phyloP scores from a whole-genome alignment of 2,888 invertebrate genomes.

The Trichopoda pennipes region DNA sequence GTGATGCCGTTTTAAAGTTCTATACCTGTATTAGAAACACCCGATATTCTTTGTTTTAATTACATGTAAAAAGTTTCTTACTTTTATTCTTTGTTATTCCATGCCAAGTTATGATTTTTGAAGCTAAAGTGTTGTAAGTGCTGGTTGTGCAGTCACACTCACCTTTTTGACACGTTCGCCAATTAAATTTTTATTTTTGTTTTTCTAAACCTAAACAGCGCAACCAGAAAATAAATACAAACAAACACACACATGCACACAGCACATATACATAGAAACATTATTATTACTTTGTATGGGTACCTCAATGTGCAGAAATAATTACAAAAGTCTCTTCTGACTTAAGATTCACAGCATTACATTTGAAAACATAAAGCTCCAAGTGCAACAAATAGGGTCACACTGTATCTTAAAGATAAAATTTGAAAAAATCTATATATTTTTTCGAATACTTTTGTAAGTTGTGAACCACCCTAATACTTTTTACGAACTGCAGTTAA shows the following conservation, averaged over 20 bases:
- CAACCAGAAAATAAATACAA: background rate
- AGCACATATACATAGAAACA: background rate
- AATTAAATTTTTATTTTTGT: constrained; percentile 64
- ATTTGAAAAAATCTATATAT: background rate
- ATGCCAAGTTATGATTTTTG: constrained; percentile 5
- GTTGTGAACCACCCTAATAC: background rate
- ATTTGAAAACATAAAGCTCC: background rate
- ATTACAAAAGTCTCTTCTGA: constrained; percentile 19
- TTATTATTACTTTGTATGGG: constrained; percentile 6
- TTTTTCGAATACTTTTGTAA: background rate
- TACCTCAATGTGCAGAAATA: background rate
- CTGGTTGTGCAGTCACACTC: constrained; percentile 26
- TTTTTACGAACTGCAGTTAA: constrained; percentile 34
- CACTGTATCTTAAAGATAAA: background rate
- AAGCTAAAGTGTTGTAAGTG: constrained; percentile 37
- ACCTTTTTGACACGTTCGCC: constrained; percentile 63
- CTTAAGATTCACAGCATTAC: no score
- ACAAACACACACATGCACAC: background rate
- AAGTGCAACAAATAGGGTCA: background rate
- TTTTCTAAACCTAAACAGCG: constrained; percentile 31
- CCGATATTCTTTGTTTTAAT: no score
- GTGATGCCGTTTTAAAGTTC: no score
- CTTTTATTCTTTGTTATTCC: constrained; percentile 18
- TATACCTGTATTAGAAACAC: no score
- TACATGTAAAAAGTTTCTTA: constrained; percentile 1